phyloP scores from a whole-genome alignment of 2,797 vertebrate species.

The Intellagama lesueurii region DNA sequence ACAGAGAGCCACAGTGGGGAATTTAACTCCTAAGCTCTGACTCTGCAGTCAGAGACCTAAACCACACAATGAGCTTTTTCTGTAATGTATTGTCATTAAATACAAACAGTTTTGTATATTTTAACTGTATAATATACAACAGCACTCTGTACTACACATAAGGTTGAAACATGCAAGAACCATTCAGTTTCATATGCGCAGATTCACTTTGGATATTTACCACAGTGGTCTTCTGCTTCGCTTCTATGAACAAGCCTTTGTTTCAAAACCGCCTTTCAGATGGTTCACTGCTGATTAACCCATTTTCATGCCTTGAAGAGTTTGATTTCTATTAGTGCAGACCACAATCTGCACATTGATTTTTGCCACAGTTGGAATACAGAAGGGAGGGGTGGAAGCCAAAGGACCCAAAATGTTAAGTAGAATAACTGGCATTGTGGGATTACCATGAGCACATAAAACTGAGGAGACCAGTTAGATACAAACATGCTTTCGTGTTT shows the following conservation, averaged over 20 bases:
- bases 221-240: background rate
- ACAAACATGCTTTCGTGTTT: slow-evolving; percentile 48
- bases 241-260: slow-evolving; percentile 5
- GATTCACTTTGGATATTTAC: background rate
- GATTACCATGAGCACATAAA: slow-evolving; percentile 49
- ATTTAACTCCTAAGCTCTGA: too few species aligned
- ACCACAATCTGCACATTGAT: slow-evolving; percentile 68
- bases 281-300: slow-evolving; percentile 68
- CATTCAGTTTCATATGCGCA: background rate
- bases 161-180: background rate
- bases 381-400: background rate
- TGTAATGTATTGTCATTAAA: background rate
- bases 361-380: slow-evolving; percentile 66
- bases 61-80: background rate
- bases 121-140: background rate
- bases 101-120: background rate
- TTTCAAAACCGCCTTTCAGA: slow-evolving; percentile 66
- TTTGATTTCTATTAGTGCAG: slow-evolving; percentile 71
- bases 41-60: too few species aligned
- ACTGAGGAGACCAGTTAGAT: slow-evolving; percentile 41
- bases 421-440: slow-evolving; percentile 49
- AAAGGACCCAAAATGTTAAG: slow-evolving; percentile 49
- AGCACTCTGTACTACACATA: background rate
- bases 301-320: slow-evolving; percentile 69
- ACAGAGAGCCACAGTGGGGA: too few species aligned